Conservation (phyloP, 2,113 vertebrate species). For the Lampris incognitus region DNA sequence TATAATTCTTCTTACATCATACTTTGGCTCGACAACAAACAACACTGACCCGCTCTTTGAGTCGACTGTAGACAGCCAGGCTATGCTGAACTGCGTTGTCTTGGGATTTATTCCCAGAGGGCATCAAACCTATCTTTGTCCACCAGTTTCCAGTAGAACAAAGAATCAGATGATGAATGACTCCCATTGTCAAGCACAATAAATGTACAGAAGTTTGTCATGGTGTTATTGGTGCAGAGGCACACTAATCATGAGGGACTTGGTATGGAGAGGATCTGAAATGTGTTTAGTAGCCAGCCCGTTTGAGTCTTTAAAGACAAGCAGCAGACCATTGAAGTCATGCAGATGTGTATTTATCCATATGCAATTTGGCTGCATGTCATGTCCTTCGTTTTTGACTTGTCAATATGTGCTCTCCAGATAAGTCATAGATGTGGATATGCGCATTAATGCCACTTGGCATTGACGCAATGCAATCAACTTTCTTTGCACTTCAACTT, state of each 20-base stretch:
- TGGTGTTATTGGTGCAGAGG: not conserved
- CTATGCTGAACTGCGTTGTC: not conserved
- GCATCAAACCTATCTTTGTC: not conserved
- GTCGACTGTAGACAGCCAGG: not conserved
- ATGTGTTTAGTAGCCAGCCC: too few relatives aligned
- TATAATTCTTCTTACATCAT: slow-evolving; percentile 7
- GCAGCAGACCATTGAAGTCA: not conserved
- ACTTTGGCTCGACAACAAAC: not conserved
- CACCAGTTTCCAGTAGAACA: not conserved
- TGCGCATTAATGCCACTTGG: slow-evolving; percentile 13
- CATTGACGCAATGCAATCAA: slow-evolving; percentile 27
- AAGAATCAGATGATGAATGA: not conserved
- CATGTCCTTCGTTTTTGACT: not conserved
- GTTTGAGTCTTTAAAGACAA: too few relatives aligned
- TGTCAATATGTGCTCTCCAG: not conserved
- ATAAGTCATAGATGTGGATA: not conserved
- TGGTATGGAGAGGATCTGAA: too few relatives aligned
- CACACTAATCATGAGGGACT: too few relatives aligned
- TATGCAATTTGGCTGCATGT: not conserved
- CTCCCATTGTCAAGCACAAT: not conserved
- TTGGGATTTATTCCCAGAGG: not conserved
- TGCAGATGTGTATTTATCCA: slow-evolving; percentile 12
- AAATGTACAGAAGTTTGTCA: too few relatives aligned
- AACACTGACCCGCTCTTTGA: not conserved
- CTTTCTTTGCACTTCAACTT: slow-evolving; percentile 3